These are phyloP conservation scores for Rhincodon typus DNA, from an alignment of 2,797 vertebrate genomes.

Conservation along the genomic window DNA sequence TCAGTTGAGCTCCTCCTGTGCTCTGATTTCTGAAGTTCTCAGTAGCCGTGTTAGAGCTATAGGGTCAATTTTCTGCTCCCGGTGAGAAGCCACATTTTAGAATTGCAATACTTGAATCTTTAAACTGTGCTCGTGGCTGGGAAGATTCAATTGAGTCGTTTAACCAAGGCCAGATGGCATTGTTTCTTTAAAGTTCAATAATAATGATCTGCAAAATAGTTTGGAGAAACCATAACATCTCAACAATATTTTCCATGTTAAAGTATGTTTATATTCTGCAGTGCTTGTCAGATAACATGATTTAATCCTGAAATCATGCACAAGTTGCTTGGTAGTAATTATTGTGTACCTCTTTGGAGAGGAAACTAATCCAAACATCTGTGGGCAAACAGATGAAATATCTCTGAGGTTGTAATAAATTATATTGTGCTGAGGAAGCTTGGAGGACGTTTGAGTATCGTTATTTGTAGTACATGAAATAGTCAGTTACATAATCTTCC, in stretches of 20 bases:
- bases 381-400: not conserved
- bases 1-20: not conserved
- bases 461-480: not conserved
- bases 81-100: not conserved
- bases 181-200: not conserved
- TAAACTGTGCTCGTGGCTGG: not conserved
- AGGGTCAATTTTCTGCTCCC: not conserved
- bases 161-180: not conserved
- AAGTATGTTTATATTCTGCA: not conserved
- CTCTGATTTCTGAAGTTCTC: not conserved
- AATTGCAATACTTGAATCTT: not conserved
- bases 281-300: not conserved
- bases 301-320: not conserved
- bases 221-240: not conserved
- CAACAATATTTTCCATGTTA: not conserved
- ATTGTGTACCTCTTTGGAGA: slow-evolving; percentile 4
- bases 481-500: not conserved
- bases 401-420: not conserved
- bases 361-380: slow-evolving; percentile 22
- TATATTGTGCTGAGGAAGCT: slow-evolving; percentile 2
- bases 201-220: not conserved
- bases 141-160: not conserved
- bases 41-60: not conserved
- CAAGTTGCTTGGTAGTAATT: not conserved
- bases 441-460: not conserved